Evolutionary conservation across 2,113 vertebrate genomes (phyloP).

Genomic region (Menura novaehollandiae): DNA sequence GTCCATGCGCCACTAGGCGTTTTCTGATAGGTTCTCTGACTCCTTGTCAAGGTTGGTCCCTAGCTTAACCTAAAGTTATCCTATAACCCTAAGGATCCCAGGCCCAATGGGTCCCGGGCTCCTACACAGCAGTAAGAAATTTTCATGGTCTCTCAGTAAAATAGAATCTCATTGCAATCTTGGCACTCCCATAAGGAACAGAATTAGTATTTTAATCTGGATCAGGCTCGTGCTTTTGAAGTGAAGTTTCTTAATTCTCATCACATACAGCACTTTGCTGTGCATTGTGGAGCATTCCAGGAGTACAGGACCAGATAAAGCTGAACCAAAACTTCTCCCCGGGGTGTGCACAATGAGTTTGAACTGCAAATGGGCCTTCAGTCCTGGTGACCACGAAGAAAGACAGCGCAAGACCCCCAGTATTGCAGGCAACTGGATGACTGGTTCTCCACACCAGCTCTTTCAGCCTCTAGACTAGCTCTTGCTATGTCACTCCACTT

Average conservation of each 20-base stretch:
- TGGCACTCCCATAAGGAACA: background rate
- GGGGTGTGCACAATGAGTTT: background rate
- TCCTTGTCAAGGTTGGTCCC: no score
- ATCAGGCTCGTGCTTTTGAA: background rate
- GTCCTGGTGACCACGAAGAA: no score
- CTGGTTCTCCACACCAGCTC: background rate
- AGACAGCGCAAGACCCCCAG: background rate
- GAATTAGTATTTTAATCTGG: background rate
- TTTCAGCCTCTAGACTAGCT: background rate
- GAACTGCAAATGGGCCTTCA: background rate
- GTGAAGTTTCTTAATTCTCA: background rate
- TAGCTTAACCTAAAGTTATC: no score
- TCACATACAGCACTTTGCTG: rapidly evolving
- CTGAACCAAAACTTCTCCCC: background rate
- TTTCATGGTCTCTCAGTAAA: background rate
- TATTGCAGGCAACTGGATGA: background rate
- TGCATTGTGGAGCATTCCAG: rapidly evolving
- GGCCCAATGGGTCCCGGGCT: no score
- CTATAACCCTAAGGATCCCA: no score
- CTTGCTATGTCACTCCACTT: background rate
- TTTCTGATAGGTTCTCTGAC: no score
- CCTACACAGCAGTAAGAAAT: background rate
- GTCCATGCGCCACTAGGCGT: no score
- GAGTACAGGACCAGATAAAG: background rate
- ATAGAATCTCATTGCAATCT: background rate